These are phyloP conservation scores for Leistus spinibarbis DNA, from an alignment of 2,888 invertebrate genomes.

Conservation along the genomic window DNA sequence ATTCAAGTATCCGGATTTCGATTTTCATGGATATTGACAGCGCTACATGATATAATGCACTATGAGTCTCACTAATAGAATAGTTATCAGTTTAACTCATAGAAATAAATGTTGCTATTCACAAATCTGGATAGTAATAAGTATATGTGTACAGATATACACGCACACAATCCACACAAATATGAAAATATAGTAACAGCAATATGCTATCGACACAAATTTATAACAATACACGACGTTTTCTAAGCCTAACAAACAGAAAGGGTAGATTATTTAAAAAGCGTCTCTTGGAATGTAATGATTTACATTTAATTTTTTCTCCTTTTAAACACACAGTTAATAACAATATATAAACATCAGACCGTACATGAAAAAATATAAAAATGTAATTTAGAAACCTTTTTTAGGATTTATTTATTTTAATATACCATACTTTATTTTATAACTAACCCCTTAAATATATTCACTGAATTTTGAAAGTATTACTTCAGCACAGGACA, in stretches of 20 bases:
- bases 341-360: slow-evolving; percentile 19
- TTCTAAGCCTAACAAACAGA: slow-evolving; percentile 26
- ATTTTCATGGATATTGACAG: too few species aligned
- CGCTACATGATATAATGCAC: too few species aligned
- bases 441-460: too few species aligned
- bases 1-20: too few species aligned
- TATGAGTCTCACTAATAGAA: too few species aligned
- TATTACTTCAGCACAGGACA: too few species aligned
- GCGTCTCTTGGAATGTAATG: slow-evolving; percentile 10
- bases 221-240: slow-evolving; percentile 23
- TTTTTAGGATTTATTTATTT: too few species aligned
- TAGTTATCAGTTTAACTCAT: background rate
- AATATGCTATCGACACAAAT: slow-evolving; percentile 22
- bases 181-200: slow-evolving; percentile 31
- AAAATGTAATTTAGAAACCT: background rate
- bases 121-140: slow-evolving; percentile 29
- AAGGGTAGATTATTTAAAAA: background rate
- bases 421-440: too few species aligned
- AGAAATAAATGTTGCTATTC: background rate
- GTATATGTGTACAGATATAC: slow-evolving; percentile 22
- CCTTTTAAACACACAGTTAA: slow-evolving; percentile 19
- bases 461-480: too few species aligned
- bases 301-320: slow-evolving; percentile 18
- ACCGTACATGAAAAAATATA: background rate
- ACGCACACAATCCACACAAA: slow-evolving; percentile 14